Base-by-base conservation (phyloP, 2,888 invertebrate species). In the Lasioglossum vierecki region DNA sequence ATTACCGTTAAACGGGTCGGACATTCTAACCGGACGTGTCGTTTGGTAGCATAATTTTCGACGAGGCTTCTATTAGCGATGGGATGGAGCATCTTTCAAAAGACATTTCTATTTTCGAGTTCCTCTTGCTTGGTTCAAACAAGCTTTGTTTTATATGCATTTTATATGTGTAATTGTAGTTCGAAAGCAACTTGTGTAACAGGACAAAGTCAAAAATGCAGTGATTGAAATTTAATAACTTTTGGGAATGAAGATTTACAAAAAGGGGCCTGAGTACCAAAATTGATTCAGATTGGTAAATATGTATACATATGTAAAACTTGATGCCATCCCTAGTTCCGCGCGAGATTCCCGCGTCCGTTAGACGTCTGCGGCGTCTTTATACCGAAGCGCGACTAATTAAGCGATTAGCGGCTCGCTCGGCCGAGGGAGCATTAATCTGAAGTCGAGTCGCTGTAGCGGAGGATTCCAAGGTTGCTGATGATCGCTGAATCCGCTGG, bases 341-440 rank as follows among this genome's bases (percentile, higher is more conserved):
- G 46, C 30, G 41, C 15, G 49, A 39, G 30, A 70, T 75, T 63
- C 41, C 70, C 71, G 46, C 30, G 82, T 74, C 57, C 39, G 46
- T 68, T 77, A 35, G 49, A 26, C 49, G 39, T 77, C n/a, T 49
- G 22, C 39, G 15, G 63, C 26, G 57, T 44, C 63, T 73, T 53
- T 66, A 22, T 66, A 66, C 41, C 75, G 41, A 63, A 75, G 22
- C 68, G 83, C 87, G 71, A 84, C 80, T 88, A 90, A 89, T 89
- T 88, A 86, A 89, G 83, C 83, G 88, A 86, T 89, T 88, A 88
- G 80, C 73, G 74, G 53, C 57, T 79, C 41, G 71, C 82, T 70
- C 44, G 73, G 66, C 57, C 68, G 70, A 72, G 63, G 39, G 66
- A 35, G 71, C 63, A 76, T 80, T 72, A 83, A 78, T 82, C 71